Evolutionary conservation across 2,888 invertebrate genomes (phyloP).

Genomic region (Phengaris arion): DNA sequence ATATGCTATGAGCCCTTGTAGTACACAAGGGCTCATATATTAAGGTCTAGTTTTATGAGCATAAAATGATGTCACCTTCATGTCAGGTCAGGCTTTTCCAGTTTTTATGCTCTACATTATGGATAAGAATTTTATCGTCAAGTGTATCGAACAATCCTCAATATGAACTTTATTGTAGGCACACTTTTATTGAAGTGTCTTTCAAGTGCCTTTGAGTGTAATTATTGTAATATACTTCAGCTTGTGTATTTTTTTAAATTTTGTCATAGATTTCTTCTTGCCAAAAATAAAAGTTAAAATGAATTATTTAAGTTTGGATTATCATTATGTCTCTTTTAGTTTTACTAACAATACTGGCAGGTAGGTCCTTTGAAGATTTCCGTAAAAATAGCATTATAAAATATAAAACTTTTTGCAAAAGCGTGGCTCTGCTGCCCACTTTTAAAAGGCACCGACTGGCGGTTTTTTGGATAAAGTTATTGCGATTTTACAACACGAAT

Average conservation of each 20-base stretch:
- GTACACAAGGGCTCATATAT: too few relatives aligned
- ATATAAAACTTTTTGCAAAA: constrained; percentile 27
- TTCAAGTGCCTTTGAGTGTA: not conserved
- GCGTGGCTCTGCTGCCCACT: constrained; percentile 6
- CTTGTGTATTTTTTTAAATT: too few relatives aligned
- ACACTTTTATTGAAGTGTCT: not conserved
- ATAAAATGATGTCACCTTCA: constrained; percentile 53
- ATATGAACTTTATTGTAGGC: constrained; percentile 5
- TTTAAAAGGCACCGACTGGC: constrained; percentile 16
- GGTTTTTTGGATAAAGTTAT: not conserved
- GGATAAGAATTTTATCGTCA: constrained; percentile 5
- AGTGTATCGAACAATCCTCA: not conserved
- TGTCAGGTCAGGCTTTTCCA: constrained; percentile 58
- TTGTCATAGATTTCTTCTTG: too few relatives aligned
- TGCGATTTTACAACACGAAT: constrained; percentile 25
- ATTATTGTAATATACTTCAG: not conserved
- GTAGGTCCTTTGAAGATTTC: constrained; percentile 12
- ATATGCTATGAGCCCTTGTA: constrained; percentile 39
- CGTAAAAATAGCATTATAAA: constrained; percentile 28
- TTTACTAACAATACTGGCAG: constrained; percentile 9
- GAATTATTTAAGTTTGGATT: constrained; percentile 14
- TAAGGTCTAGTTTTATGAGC: constrained; percentile 44
- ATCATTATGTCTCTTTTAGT: constrained; percentile 4
- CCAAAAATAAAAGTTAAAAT: not conserved
- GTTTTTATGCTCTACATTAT: constrained; percentile 51